Evolutionary conservation across 2,797 vertebrate genomes (phyloP), one percentile per base, ranked within the genome.

Genomic region (Poeciliopsis gracilis): DNA sequence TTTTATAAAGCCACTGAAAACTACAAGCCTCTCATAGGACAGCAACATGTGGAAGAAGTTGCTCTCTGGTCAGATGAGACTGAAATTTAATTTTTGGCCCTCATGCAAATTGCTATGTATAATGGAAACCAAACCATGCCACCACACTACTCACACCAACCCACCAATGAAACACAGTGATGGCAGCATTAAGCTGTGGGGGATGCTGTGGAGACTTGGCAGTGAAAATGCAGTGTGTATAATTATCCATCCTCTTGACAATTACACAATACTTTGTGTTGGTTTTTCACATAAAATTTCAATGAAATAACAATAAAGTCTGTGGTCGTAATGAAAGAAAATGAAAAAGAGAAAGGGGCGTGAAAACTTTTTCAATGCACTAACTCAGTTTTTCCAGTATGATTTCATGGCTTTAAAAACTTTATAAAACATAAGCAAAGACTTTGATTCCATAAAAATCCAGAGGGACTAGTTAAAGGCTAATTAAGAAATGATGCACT

Each of bases 401-500:
- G 28, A 16, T 10, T 61, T 33, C 2, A 15, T 7, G 33, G 28
- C 2, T 16, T 67, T 12, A 36, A 67, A 28, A 67, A 12, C 2
- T 1, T 6, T 12, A 51, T 23, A 25, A 41, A 38, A 38, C 4
- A 28, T 30, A 38, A n/a, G 12, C 25, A 69, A 69, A n/a, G 5
- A 41, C 23, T 45, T 15, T 45, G 23, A 66, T 33, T 18, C 30
- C 61, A 66, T 38, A 66, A 9, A 41, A n/a, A 69, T 38, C 75
- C 5, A 9, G 3, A 16, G 38, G 33, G 13, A 28, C 12, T 47
- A n/a, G 1, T 43, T 36, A 41, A 51, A 2, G 30, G 9, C 23
- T 72, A 41, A 28, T 28, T 73, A 41, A 69, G 23, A 74, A 69
- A 36, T 13, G 1, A 74, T 76, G 78, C 72, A 75, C n/a, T 38